A percentile compares a stretch with the other conserved stretches of the same genome.
Evolutionary conservation across 2,797 vertebrate genomes (phyloP).

Genomic region (Bothrops alternatus): DNA sequence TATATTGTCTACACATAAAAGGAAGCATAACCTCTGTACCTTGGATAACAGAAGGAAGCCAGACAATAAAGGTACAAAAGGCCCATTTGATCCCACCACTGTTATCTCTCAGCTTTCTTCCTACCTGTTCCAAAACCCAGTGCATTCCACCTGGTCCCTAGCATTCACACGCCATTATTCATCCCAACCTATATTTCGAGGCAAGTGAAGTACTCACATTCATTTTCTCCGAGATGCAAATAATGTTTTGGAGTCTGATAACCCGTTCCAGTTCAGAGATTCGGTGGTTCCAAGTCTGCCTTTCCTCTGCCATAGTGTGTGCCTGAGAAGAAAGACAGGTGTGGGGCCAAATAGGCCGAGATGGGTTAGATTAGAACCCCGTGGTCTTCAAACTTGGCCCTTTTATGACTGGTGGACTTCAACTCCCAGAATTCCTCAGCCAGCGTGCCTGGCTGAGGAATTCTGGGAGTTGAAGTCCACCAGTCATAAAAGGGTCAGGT

Average conservation of each 20-base stretch:
- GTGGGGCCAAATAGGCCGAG: too few species aligned
- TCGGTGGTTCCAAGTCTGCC: constrained; percentile 36
- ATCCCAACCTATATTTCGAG: not conserved
- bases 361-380: not conserved
- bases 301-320: constrained; percentile 38
- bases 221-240: constrained; percentile 39
- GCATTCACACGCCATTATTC: too few species aligned
- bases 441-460: too few species aligned
- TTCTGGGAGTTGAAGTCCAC: too few species aligned
- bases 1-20: not conserved
- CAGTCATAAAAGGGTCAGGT: too few species aligned
- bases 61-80: not conserved
- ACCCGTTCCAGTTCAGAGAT: constrained; percentile 49
- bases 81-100: not conserved
- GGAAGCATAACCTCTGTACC: not conserved
- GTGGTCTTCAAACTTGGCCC: too few species aligned
- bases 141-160: too few species aligned
- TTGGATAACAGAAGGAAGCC: not conserved
- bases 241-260: constrained; percentile 33
- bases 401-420: too few species aligned
- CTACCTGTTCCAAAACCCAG: too few species aligned
- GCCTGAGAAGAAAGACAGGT: not conserved
- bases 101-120: not conserved
- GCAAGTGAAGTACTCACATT: constrained; percentile 5
- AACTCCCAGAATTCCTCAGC: too few species aligned